Evolutionary conservation across 1,140 invertebrate species (phyloP), one percentile per base, ranked within the genome.

Genomic region (Pomacea maculata): DNA sequence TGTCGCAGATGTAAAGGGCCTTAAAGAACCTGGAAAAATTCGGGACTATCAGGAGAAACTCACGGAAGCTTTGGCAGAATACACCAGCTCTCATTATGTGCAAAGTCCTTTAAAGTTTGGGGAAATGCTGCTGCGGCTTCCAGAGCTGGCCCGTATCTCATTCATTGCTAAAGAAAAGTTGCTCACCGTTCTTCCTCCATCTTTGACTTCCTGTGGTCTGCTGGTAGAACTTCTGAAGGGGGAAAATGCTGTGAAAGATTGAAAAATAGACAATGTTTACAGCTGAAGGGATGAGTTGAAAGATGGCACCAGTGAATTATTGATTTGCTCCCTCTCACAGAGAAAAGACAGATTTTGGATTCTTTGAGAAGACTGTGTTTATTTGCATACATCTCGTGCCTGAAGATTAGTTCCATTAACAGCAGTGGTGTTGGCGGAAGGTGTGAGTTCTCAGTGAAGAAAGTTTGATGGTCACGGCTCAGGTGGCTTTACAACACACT

Each of bases 101-200:
- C 95, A 97, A 85, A 95, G 95, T 91, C 96, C 96, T 68, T 96
- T 96, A 79, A 99, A 98, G 93, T 98, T 98, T 92, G 97, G 97
- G 29, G 97, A 99, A 92, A 92, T 98, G 19, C 92, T 99, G 79
- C 93, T 98, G 74, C 94, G 97, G 85, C 97, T 99, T 91, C 97
- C 97, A 63, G 97, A 99, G 92, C 92, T 98, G 82, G 96, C 98
- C 91, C 93, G 96, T 87, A 97, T 97, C 83, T 98, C 96, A 92
- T 96, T 97, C 93, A 95, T 97, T 81, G 96, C 96, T 82, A 98
- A 98, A 91, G 97, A 98, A 79, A 84, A 85, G 45, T 80, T 89
- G 14, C 84, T 87, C 67, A 86, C 82, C 15, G 76, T 83, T 45
- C 94, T 88, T 93, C 97, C 90, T 94, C 95, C 96, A 87, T 96